These are phyloP conservation scores for Channallabes apus DNA, from an alignment of 2,797 vertebrate genomes.

Conservation along the genomic window DNA sequence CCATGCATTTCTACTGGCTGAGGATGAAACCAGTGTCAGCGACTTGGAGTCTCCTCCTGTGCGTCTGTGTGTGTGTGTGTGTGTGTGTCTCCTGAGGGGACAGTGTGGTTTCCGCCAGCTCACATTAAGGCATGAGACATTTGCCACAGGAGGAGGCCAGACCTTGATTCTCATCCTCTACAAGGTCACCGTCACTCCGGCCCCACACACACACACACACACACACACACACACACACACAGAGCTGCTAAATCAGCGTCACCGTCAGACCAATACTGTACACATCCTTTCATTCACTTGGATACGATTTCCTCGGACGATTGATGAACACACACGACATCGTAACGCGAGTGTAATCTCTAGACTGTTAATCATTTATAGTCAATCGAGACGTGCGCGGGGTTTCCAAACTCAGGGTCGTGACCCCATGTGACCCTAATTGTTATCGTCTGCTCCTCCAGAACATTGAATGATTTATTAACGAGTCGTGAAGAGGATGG, in stretches of 20 bases:
- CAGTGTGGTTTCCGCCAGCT: slow-evolving; percentile 78
- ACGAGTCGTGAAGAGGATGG: no score
- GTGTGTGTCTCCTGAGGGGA: slow-evolving; percentile 65
- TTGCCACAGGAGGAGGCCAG: slow-evolving; percentile 69
- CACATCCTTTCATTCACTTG: not conserved
- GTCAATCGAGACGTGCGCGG: not conserved
- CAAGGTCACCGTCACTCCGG: no score
- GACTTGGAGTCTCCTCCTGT: slow-evolving; percentile 46
- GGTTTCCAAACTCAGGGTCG: not conserved
- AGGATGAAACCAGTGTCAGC: slow-evolving; percentile 67
- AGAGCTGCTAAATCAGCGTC: not conserved
- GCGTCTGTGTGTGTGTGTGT: slow-evolving; percentile 49
- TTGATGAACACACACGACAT: not conserved
- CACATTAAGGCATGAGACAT: slow-evolving; percentile 73
- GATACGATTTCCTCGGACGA: not conserved
- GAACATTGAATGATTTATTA: not conserved
- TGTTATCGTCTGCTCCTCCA: not conserved
- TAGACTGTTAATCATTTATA: not conserved
- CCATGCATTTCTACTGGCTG: slow-evolving; percentile 61
- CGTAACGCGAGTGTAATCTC: not conserved
- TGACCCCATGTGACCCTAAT: not conserved
- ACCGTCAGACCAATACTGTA: not conserved
- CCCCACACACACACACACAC: no score
- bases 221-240: slow-evolving; percentile 20
- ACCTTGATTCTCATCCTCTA: slow-evolving; percentile 50